Evolutionary conservation across 2,888 invertebrate species (phyloP).

Genomic region (Branchellion lobata): DNA sequence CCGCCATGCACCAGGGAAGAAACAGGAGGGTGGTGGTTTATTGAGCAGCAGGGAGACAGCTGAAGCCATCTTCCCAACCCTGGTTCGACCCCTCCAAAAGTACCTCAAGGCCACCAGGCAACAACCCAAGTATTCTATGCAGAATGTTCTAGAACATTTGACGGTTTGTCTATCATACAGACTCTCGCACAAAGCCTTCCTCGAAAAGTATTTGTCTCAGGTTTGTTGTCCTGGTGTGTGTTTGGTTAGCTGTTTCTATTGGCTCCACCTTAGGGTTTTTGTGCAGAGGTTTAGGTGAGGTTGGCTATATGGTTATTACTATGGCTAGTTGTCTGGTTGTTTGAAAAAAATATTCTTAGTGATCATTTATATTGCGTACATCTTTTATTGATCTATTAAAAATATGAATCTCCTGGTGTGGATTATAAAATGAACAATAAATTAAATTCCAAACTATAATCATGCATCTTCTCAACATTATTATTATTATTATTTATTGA

Average conservation of each 20-base stretch:
- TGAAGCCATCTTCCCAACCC: conserved; percentile 92
- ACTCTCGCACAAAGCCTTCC: conserved; percentile 86
- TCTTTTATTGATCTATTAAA: no score
- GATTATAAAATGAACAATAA: no score
- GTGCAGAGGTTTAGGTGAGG: neutral
- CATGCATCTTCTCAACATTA: neutral
- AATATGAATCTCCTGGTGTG: no score
- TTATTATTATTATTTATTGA: neutral
- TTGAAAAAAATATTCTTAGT: no score
- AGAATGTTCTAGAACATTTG: conserved; percentile 84
- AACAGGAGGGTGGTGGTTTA: neutral
- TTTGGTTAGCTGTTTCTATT: neutral
- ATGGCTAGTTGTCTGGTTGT: neutral
- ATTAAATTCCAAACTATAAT: no score
- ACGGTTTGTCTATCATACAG: conserved; percentile 89
- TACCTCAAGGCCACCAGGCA: conserved; percentile 91
- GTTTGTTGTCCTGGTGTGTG: no score
- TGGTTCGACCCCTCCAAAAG: conserved; percentile 92
- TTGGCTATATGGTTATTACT: neutral
- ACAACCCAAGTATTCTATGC: conserved; percentile 91
- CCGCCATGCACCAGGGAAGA: no score
- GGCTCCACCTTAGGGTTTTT: neutral
- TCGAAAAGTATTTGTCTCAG: conserved; percentile 82
- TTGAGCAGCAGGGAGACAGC: conserved; percentile 78
- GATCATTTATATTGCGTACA: no score